A percentile compares a stretch with the other conserved stretches of the same genome.
Evolutionary conservation across 37 sponge, comb jelly and placozoan species (phyloP).

Genomic region (Aplysina aerophoba): DNA sequence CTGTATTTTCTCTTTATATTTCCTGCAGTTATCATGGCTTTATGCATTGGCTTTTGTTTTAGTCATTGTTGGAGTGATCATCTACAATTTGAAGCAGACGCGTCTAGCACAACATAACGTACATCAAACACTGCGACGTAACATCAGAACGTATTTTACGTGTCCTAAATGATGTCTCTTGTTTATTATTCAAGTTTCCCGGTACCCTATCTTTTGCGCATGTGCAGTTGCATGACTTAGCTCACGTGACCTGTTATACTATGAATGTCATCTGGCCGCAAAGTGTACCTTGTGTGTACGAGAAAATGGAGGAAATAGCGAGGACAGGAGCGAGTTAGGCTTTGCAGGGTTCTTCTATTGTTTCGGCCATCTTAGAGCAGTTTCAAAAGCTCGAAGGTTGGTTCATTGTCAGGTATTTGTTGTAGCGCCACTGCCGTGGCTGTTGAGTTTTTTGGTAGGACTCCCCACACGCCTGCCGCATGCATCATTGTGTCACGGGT

Average conservation of each 20-base stretch:
- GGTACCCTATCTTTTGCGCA: neutral
- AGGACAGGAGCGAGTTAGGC: neutral
- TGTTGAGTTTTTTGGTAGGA: no score
- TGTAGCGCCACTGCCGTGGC: neutral
- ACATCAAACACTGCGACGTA: neutral
- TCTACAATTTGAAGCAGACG: slow-evolving; percentile 72
- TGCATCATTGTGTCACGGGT: no score
- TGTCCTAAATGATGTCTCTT: neutral
- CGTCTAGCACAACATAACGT: neutral
- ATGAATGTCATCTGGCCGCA: slow-evolving; percentile 41
- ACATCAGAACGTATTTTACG: neutral
- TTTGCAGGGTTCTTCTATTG: slow-evolving; percentile 4
- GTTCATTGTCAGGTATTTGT: neutral
- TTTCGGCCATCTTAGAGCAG: slow-evolving; percentile 12
- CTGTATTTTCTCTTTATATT: neutral
- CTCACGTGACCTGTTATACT: slow-evolving; percentile 16
- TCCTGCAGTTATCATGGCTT: slow-evolving; percentile 74
- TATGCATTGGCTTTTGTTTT: slow-evolving; percentile 70
- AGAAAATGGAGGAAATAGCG: slow-evolving; percentile 34
- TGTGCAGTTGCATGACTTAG: neutral
- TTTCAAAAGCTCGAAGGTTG: neutral
- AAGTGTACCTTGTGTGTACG: slow-evolving; percentile 36
- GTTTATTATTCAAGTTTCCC: neutral
- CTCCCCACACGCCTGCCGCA: no score
- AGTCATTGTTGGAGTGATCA: slow-evolving; percentile 68